Conservation (phyloP, 2,888 invertebrate species). For the Proisotoma minuta region DNA sequence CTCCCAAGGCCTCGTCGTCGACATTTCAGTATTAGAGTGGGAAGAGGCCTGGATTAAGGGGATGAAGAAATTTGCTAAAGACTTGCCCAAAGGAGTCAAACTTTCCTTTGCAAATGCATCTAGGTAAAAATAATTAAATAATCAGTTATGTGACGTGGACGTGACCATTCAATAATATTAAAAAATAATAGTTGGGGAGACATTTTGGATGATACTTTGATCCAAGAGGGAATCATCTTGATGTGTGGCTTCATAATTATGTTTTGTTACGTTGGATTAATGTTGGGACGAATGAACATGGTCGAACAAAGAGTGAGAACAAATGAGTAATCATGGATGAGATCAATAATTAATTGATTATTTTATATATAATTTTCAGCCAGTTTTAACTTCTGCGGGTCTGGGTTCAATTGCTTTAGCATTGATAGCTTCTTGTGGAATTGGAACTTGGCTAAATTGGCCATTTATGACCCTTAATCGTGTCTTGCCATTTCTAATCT, state of each 20-base stretch:
- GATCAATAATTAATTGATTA: too few relatives aligned
- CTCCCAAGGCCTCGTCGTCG: conserved; percentile 70
- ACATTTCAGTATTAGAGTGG: conserved; percentile 58
- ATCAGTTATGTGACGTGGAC: too few relatives aligned
- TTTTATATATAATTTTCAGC: conserved; percentile 55
- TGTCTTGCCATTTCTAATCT: conserved; percentile 68
- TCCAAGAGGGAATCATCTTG: conserved; percentile 67
- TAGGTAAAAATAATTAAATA: conserved; percentile 55
- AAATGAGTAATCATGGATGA: neutral
- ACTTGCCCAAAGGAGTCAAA: conserved; percentile 49
- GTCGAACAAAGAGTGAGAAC: conserved; percentile 63
- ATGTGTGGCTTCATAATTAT: conserved; percentile 64
- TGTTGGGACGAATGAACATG: conserved; percentile 69
- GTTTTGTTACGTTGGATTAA: conserved; percentile 68
- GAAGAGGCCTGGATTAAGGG: conserved; percentile 58
- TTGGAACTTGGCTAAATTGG: conserved; percentile 72
- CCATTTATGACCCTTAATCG: conserved; percentile 63
- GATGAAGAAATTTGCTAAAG: conserved; percentile 52
- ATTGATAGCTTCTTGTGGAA: conserved; percentile 64
- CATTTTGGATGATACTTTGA: conserved; percentile 64
- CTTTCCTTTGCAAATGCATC: conserved; percentile 61
- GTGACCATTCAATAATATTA: too few relatives aligned
- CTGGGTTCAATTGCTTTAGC: conserved; percentile 69
- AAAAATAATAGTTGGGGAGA: conserved; percentile 77
- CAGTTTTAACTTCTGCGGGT: conserved; percentile 65